Evolutionary conservation across 2,113 vertebrate genomes (phyloP), one percentile per base, ranked within the genome.

Genomic region (Ascaphus truei): DNA sequence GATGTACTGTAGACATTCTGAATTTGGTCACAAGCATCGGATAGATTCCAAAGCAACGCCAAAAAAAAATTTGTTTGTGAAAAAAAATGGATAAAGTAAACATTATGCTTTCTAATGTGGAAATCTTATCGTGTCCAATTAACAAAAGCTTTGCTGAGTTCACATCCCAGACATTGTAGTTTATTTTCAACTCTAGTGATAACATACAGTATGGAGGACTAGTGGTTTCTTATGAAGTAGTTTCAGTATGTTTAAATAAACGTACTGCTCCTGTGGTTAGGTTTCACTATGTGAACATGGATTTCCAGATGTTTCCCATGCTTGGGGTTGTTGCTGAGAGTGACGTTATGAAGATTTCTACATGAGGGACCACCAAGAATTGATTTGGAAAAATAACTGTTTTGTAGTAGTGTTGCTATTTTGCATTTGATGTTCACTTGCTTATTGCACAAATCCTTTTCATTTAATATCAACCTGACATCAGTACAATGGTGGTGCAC

Each of bases 21-120:
- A n/a, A n/a, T n/a, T n/a, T n/a, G n/a, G n/a, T n/a, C 48, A 71
- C 64, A 78, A 74, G 45, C 36, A 29, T 67, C 55, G 76, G 78
- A 76, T 55, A 34, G 57, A 58, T 75, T 84, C 75, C 81, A 88
- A 77, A 74, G 68, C 48, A 39, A 67, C 8, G 77, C 39, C 78
- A 85, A 77, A 81, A 75, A 80, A 71, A 75, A 80, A 75, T 39
- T 81, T 82, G 75, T 85, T 88, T 80, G 72, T 69, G 65, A 80
- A 71, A 73, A 73, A 76, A 83, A 77, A 62, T 62, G 37, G 80
- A 76, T 15, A 45, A 86, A 78, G 76, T 79, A 84, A 82, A 82
- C 75, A 84, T 73, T 62, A 73, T 73, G 45, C 68, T 86, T 80
- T 77, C 73, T 86, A 81, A 84, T 80, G 75, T 81, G 72, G 37